Evolutionary conservation across 2,113 vertebrate species (phyloP), one percentile per base, ranked within the genome.

Genomic region (Hippocampus comes): DNA sequence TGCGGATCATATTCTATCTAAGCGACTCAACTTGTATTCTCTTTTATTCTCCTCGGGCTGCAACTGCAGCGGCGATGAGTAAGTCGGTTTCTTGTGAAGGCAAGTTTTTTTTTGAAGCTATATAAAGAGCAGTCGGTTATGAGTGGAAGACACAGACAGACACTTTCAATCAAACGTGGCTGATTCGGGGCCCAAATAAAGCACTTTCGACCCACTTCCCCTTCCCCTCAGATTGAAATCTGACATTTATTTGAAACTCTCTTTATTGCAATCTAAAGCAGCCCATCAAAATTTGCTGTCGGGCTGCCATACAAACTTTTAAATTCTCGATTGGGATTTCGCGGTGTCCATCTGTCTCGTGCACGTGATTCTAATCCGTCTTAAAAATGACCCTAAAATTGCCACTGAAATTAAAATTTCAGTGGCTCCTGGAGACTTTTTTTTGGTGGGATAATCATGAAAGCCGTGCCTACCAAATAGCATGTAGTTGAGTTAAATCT

Each of bases 1-100:
- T 66, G 42, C 2, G 72, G 49, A 5, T 41, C 18, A 4, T 75
- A 84, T 83, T 87, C 81, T 73, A 78, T 72, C 70, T 70, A 46
- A 30, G 48, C 63, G 75, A 59, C 73, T 83, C 61, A 68, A 67
- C 82, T 88, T 79, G 75, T 82, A 83, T 78, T 79, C 73, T 68
- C 67, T 63, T 85, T 76, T 75, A 64, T 78, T 84, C 77, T 73
- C 81, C 73, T 53, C 73, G 25, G 77, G 38, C 75, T 70, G 56
- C 72, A 79, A 57, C 9, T 12, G 72, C 73, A 63, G 67, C 27
- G 5, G 43, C 55, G 46, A 57, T 63, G 72, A 76, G 75, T 73
- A 63, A 72, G 69, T 75, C 34, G 5, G 34, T 2, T 38, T 38
- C 34, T 38, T 38, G 5, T 6, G 34, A 38, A 38, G 34, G 34